Conservation (phyloP, 1,140 invertebrate species). For the Orchestia grillus region DNA sequence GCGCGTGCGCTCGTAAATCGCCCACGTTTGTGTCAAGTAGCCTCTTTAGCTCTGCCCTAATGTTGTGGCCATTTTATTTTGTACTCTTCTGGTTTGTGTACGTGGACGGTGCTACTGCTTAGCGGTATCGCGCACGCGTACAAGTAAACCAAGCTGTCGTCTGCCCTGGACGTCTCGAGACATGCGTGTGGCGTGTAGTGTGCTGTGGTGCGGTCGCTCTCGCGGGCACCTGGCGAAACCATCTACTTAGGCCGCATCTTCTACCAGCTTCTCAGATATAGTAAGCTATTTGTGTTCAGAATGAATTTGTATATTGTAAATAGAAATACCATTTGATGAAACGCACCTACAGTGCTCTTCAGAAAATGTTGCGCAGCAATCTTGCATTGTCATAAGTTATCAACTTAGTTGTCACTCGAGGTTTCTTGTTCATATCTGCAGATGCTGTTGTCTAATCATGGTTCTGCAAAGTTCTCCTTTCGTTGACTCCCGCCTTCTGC, state of each 20-base stretch:
- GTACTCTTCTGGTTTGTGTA: not conserved
- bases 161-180: not conserved
- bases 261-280: slow-evolving; percentile 21
- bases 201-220: not conserved
- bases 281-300: slow-evolving; percentile 46
- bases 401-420: slow-evolving; percentile 2
- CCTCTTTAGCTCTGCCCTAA: not conserved
- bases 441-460: not conserved
- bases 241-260: slow-evolving; percentile 43
- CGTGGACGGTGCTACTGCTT: not conserved
- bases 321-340: slow-evolving; percentile 38
- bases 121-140: not conserved
- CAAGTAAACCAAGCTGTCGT: not conserved
- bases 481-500: not conserved
- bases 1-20: not conserved
- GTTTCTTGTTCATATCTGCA: not conserved
- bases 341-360: not conserved
- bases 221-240: not conserved
- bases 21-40: not conserved
- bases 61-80: not conserved
- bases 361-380: slow-evolving; percentile 23
- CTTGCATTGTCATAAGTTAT: not conserved
- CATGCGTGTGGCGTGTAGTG: not conserved
- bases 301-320: slow-evolving; percentile 50
- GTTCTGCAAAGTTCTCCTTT: not conserved